Evolutionary conservation across 92 coral and sea anemone species (phyloP), one percentile per base, ranked within the genome.

Genomic region (Epizoanthus ramosus): DNA sequence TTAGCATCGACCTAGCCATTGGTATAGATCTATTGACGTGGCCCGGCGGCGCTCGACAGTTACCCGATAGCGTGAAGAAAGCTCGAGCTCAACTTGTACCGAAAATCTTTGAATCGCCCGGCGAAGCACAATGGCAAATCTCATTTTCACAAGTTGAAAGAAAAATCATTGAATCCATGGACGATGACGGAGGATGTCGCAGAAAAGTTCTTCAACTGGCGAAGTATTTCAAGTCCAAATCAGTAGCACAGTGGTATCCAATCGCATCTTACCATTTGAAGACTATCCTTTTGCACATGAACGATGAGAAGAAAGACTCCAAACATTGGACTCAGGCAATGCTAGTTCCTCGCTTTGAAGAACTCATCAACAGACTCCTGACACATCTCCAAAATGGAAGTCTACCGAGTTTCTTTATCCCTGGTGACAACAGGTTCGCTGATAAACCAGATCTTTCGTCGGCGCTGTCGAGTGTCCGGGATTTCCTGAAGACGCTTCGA

Each of bases 161-260:
- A 50, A 10, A n/a, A 41, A 87, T 87, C 60, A 45, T 87, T 37
- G 23, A 83, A 21, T 7, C 33, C 6, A 87, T 87, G 54, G 90
- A 87, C 41, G 8, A 23, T 0, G 88, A 83, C 68, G 87, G 85
- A 8, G 86, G 89, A 4, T 79, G 86, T 43, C 86, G 80, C 7
- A 80, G 41, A 41, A 80, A 85, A 24, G 87, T 87, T 41, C 87
- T 87, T 5, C 87, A 87, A 39, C 76, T 87, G 57, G 90, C 87
- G 2, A 87, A 87, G 68, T 74, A 87, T 67, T 83, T 87, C 69
- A 83, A 61, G 75, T 31, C 75, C 13, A 74, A 67, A 58, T 57
- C 85, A 0, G 9, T 18, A 23, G 79, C 54, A 18, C 10, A 21
- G 21, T 79, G 89, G 71, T 56, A 79, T 57, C 77, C 71, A 21